Evolutionary conservation across 2,888 invertebrate genomes (phyloP), one percentile per base, ranked within the genome.

Genomic region (Ichneumon xanthorius): DNA sequence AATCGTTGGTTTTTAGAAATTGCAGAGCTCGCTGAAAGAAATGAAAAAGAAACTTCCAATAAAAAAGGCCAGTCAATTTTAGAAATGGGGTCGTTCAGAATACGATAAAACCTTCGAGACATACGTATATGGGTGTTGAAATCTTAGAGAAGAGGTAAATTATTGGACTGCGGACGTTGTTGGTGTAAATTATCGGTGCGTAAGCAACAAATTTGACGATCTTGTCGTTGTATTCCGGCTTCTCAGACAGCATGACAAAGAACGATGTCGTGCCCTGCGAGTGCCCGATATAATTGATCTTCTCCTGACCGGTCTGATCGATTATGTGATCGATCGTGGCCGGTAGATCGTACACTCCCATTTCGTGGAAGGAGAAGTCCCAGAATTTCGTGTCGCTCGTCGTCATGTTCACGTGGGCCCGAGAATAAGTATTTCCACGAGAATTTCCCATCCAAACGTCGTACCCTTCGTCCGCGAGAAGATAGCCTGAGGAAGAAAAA

Each of bases 361-460:
- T 95, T 90, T 96, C 95, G 89, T 96, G 95, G 94, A 95, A 96
- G 72, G 96, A 95, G 91, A 88, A 93, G 26, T 92, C 89, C 92
- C 92, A 92, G 61, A 89, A 92, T 79, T 89, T 95, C 94, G 90
- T 82, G 9, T 89, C 87, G 7, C 86, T 86, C n/a, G 87, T 65
- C 16, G 90, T 73, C 16, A 94, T 89, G 30, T 92, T 94, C 6
- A 94, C 91, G 89, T 96, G 96, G 7, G 93, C 93, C 61, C 94
- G 94, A 1, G 95, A 95, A 89, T 96, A 96, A 2, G 95, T 95
- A 90, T 96, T 96, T 63, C 96, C 96, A 5, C 95, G 93, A 67
- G 94, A 95, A 92, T 97, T 97, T 1, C 96, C 96, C 89, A 96
- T 88, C 95, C 95, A 96, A 4, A 94, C 93, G 84, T 94, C 94